Evolutionary conservation across 2,797 vertebrate species (phyloP), one percentile per base, ranked within the genome.

Genomic region (Crax fasciolata): DNA sequence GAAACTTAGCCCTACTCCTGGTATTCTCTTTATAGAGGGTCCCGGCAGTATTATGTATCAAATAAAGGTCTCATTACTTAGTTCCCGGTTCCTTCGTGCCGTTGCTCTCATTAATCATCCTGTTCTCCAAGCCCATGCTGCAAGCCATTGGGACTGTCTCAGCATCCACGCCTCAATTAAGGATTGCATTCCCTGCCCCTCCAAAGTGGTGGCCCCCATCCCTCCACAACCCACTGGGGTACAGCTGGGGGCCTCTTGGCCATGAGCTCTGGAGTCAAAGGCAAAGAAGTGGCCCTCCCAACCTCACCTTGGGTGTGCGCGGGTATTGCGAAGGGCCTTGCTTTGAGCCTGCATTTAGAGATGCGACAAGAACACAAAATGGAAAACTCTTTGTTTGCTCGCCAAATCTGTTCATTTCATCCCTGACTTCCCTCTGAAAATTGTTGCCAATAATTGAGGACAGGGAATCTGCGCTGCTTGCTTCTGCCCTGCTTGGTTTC

Each of bases 21-120:
- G 30, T 76, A 70, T 85, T 89, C 94, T 93, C 96, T 92, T 90
- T 94, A 91, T 71, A 79, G 96, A 93, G 82, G 77, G 41, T 94
- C 95, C 93, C 94, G 30, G 66, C 38, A 81, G 95, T 84, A 67
- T 94, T 96, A 84, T 81, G 89, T 92, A 94, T 97, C 96, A 96
- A 96, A 95, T 94, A 87, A 94, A 95, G 92, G 85, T 94, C 95
- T 97, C 91, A 84, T 97, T 97, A 94, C 92, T 96, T 88, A 84
- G 83, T 81, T 92, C 93, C 92, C 68, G 51, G 87, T 75, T 95
- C 81, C 85, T 91, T 94, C n/a, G 2, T 78, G 83, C 76, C 73
- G 10, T 16, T 71, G 75, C 73, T 90, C 92, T 96, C 89, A 12
- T 97, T 97, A 95, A 96, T 96, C 96, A 96, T 73, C 48, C 80